Evolutionary conservation across 1,140 invertebrate species (phyloP).

Genomic region (Heliothis virescens): DNA sequence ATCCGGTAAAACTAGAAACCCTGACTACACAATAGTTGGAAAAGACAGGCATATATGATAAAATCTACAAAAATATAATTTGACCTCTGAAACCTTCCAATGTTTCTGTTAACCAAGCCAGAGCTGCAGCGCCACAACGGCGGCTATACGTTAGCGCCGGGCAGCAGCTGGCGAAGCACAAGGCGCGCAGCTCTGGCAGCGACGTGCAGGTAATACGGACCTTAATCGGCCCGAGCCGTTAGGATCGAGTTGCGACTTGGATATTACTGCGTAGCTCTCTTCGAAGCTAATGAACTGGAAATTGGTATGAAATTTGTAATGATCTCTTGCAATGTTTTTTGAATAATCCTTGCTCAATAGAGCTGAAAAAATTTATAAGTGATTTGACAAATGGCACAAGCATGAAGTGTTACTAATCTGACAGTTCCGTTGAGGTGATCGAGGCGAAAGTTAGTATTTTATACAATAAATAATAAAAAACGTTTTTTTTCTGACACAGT

Average conservation of each 20-base stretch:
- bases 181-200: constrained; percentile 83
- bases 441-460: no score
- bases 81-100: constrained; percentile 64
- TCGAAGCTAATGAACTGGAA: constrained; percentile 72
- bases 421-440: no score
- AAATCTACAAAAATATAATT: neutral
- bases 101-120: constrained; percentile 63
- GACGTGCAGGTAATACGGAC: constrained; percentile 73
- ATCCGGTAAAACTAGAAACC: no score
- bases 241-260: constrained; percentile 43
- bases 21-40: no score
- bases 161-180: constrained; percentile 88
- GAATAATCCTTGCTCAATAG: no score
- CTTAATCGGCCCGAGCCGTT: constrained; percentile 25
- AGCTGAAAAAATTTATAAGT: no score
- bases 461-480: no score
- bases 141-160: constrained; percentile 91
- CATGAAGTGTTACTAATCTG: no score
- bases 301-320: neutral
- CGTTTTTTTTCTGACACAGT: no score
- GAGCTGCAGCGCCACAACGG: constrained; percentile 88
- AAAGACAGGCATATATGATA: no score
- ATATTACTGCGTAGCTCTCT: constrained; percentile 65
- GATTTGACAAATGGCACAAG: no score
- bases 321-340: no score